A percentile compares a stretch with the other conserved stretches of the same genome.
Evolutionary conservation across 2,113 vertebrate genomes (phyloP).

Genomic region (Sturnira hondurensis): DNA sequence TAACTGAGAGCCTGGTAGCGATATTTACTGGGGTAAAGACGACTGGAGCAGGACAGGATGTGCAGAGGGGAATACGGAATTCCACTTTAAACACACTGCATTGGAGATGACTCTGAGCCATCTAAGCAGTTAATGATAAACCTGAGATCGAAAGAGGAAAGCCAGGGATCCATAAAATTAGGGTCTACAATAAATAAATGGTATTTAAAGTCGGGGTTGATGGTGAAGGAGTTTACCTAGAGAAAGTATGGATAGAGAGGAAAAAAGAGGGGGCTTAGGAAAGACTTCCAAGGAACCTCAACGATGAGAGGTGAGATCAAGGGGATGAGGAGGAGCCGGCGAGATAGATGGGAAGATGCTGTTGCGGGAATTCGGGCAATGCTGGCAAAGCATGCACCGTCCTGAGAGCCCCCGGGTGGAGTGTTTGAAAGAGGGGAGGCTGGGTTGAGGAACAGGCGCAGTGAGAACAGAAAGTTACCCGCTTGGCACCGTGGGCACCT

Average conservation of each 20-base stretch:
- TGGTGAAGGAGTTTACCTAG: neutral
- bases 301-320: neutral
- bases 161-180: neutral
- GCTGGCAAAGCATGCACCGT: accelerated
- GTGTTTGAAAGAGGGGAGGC: neutral
- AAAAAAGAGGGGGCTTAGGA: neutral
- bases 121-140: neutral
- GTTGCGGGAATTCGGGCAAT: neutral
- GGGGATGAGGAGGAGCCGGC: neutral
- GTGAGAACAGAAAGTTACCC: neutral
- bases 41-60: neutral
- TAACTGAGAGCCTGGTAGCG: neutral
- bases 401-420: accelerated
- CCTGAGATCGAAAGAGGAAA: neutral
- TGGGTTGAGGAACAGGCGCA: neutral
- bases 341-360: neutral
- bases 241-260: neutral
- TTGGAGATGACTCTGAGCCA: neutral
- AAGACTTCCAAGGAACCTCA: neutral
- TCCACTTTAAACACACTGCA: neutral
- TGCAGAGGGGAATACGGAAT: neutral
- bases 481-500: neutral
- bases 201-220: neutral
- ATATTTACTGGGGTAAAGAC: neutral
- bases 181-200: neutral